Base-by-base conservation (phyloP, 2,113 vertebrate species). In the Origma solitaria region DNA sequence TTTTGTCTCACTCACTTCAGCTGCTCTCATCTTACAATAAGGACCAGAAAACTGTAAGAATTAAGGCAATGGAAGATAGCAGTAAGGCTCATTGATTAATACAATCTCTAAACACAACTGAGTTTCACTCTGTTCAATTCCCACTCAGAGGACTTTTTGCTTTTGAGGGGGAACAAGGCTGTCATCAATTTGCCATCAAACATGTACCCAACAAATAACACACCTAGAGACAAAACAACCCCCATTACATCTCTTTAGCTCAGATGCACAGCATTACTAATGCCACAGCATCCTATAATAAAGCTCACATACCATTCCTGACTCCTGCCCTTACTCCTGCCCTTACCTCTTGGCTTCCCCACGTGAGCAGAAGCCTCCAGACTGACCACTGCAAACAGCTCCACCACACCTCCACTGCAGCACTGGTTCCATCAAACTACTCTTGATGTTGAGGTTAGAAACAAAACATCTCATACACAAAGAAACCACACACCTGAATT, bases 131-230 rank as follows among this genome's bases (percentile, higher is more conserved):
- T 7, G 3, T 23, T 75, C 38, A 27, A 1, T 68, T 75, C 47
- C 14, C 11, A 35, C 57, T 24, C 47, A 53, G n/a, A 57, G 33
- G 18, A 21, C 31, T 49, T 86, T 40, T 57, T 72, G 54, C 56
- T 77, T 6, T 15, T 50, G 87, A 64, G 30, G 21, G 21, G 28
- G 24, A 83, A 44, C 1, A 5, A 6, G 7, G 28, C 12, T 90
- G 45, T 53, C 62, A 72, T 5, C 16, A 47, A 10, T 38, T 35
- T 47, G 19, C 40, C 38, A 60, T 31, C 19, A 50, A 60, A 57
- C 58, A 23, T 0, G 7, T 5, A 1, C 0, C 58, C 38, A 18
- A 60, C 40, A 68, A 22, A 1, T 22, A 49, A 51, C 57, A 35
- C 10, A 58, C 19, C 33, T 6, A 20, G 65, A 71, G 33, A 62